Evolutionary conservation across 2,888 invertebrate species (phyloP).

Genomic region (Thysanoteuthis rhombus): DNA sequence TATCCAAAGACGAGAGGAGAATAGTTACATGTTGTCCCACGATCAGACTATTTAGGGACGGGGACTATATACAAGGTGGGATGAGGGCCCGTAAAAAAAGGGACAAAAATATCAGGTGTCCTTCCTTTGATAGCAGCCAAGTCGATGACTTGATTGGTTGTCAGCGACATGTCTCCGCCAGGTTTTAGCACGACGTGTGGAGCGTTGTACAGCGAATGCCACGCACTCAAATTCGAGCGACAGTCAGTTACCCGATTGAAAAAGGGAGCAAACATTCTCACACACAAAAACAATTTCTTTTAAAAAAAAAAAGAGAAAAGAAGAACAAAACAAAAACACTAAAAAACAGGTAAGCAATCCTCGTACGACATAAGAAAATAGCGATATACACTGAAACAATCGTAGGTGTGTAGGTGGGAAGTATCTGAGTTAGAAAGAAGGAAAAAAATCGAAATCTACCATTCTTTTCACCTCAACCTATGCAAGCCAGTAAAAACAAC

Average conservation of each 20-base stretch:
- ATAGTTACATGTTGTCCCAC: not conserved
- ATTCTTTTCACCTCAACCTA: not conserved
- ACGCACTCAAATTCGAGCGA: not conserved
- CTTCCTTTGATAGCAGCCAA: not conserved
- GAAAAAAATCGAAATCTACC: not conserved
- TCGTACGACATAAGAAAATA: not conserved
- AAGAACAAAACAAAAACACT: not conserved
- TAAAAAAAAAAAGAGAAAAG: not conserved
- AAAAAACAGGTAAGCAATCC: too few relatives aligned
- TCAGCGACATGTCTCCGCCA: not conserved
- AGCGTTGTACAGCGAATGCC: not conserved
- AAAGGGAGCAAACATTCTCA: not conserved
- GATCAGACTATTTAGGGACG: not conserved
- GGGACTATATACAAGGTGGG: not conserved
- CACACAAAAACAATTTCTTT: not conserved
- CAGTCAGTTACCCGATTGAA: not conserved
- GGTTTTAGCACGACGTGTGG: not conserved
- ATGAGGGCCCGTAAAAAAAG: not conserved
- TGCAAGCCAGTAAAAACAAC: not conserved
- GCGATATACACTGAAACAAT: not conserved
- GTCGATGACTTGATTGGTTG: not conserved
- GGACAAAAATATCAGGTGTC: not conserved
- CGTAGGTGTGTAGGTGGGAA: not conserved
- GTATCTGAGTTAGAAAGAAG: not conserved
- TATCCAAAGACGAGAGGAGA: not conserved